These are phyloP conservation scores for Dolomedes plantarius DNA, from an alignment of 2,888 invertebrate species.

Conservation along the genomic window DNA sequence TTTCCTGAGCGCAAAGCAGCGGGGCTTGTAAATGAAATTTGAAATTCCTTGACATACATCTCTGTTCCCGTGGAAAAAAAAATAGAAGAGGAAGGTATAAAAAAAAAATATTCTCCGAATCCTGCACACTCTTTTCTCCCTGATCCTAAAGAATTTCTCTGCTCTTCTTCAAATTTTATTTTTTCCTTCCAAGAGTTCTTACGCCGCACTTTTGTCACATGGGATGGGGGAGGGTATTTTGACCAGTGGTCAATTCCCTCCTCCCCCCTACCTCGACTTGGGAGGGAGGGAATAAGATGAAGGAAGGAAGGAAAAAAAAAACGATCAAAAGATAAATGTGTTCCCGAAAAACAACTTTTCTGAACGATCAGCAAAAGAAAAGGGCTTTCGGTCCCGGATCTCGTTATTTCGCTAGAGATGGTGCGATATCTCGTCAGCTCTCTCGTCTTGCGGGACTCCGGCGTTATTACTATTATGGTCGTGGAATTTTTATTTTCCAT, in stretches of 20 bases:
- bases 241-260: constrained; percentile 62
- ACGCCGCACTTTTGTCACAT: constrained; percentile 68
- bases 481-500: constrained; percentile 8
- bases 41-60: constrained; percentile 20
- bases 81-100: not conserved
- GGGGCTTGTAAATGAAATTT: constrained; percentile 6
- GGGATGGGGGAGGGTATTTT: constrained; percentile 43
- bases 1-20: not conserved
- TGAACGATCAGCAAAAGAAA: constrained; percentile 69
- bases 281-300: not conserved
- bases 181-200: constrained; percentile 40
- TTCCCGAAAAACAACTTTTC: constrained; percentile 71
- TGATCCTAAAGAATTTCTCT: constrained; percentile 40
- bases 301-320: constrained; percentile 25
- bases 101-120: not conserved
- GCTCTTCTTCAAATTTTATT: constrained; percentile 31
- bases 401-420: constrained; percentile 70
- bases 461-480: not conserved
- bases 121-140: constrained; percentile 7
- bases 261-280: not conserved
- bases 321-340: constrained; percentile 55
- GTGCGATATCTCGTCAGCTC: constrained; percentile 66
- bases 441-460: constrained; percentile 7
- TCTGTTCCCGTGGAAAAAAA: not conserved
- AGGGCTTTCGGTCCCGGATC: constrained; percentile 51